Evolutionary conservation across 2,888 invertebrate species (phyloP).

Genomic region (Limulus polyphemus): DNA sequence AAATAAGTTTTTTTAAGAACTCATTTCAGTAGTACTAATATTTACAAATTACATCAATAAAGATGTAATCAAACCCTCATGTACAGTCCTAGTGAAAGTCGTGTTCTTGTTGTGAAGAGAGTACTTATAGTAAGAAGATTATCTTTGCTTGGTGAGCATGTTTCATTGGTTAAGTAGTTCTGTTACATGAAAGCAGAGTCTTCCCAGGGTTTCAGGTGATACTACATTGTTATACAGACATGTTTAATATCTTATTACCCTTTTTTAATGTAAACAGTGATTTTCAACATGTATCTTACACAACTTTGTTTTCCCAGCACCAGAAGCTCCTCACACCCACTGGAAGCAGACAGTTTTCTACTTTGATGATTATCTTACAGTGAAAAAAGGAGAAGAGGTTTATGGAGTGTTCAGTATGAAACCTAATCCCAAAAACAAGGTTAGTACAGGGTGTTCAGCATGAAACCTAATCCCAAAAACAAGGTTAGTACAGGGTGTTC

Average conservation of each 20-base stretch:
- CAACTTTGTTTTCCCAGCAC: constrained; percentile 45
- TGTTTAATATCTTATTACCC: background rate
- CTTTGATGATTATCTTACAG: constrained; percentile 91
- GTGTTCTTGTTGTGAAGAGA: too few relatives aligned
- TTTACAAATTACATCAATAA: too few relatives aligned
- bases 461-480: constrained; percentile 52
- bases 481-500: too few relatives aligned
- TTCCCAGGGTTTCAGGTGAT: background rate
- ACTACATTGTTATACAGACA: background rate
- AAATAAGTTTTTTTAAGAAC: too few relatives aligned
- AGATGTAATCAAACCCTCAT: too few relatives aligned
- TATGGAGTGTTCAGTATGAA: constrained; percentile 83
- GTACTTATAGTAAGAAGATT: too few relatives aligned
- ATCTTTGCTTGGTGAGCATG: too few relatives aligned
- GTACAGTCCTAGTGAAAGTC: too few relatives aligned
- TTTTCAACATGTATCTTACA: background rate
- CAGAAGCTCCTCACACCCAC: constrained; percentile 95
- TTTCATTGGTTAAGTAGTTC: too few relatives aligned
- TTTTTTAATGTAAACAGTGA: background rate
- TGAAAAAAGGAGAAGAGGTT: constrained; percentile 84
- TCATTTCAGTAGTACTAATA: too few relatives aligned
- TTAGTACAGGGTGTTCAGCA: constrained; percentile 47
- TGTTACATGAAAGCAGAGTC: background rate
- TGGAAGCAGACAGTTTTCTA: constrained; percentile 99
- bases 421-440: constrained; percentile 87